A percentile compares a stretch with the other conserved stretches of the same genome.
These are phyloP conservation scores for Ips typographus DNA, from an alignment of 1,140 invertebrate genomes.

Conservation along the genomic window DNA sequence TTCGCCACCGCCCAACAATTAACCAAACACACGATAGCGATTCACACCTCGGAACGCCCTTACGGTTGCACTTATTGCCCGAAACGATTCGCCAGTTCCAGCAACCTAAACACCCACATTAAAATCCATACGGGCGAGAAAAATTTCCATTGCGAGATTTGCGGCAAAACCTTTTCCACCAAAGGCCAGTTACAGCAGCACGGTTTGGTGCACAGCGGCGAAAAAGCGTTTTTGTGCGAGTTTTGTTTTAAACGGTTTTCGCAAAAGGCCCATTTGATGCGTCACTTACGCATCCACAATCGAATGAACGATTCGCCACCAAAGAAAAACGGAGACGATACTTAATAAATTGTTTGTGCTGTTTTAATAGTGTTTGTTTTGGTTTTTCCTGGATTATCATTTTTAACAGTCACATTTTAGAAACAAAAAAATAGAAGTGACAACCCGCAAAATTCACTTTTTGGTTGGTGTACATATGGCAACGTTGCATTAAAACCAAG, in stretches of 20 bases:
- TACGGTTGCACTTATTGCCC: slow-evolving; percentile 59
- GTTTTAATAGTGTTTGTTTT: too few species aligned
- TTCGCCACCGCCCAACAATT: slow-evolving; percentile 58
- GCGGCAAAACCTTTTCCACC: slow-evolving; percentile 52
- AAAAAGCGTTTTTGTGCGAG: slow-evolving; percentile 70
- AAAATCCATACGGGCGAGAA: slow-evolving; percentile 62
- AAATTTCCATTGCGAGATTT: slow-evolving; percentile 54
- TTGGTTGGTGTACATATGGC: too few species aligned
- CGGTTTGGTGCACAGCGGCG: slow-evolving; percentile 62
- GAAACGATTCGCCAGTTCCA: slow-evolving; percentile 51
- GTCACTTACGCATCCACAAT: slow-evolving; percentile 49
- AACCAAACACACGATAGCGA: slow-evolving; percentile 62
- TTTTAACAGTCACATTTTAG: too few species aligned
- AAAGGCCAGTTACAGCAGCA: slow-evolving; percentile 59
- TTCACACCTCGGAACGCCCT: slow-evolving; percentile 67
- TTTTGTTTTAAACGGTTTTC: slow-evolving; percentile 75
- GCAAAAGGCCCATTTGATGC: slow-evolving; percentile 70
- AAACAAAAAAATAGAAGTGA: too few species aligned
- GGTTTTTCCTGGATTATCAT: too few species aligned
- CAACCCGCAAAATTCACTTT: too few species aligned
- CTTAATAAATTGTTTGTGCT: too few species aligned
- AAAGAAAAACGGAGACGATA: too few species aligned
- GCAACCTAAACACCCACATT: slow-evolving; percentile 51
- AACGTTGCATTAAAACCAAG: too few species aligned
- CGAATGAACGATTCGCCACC: not conserved